Conservation (phyloP, 2,113 vertebrate genomes). For the Tautogolabrus adspersus region DNA sequence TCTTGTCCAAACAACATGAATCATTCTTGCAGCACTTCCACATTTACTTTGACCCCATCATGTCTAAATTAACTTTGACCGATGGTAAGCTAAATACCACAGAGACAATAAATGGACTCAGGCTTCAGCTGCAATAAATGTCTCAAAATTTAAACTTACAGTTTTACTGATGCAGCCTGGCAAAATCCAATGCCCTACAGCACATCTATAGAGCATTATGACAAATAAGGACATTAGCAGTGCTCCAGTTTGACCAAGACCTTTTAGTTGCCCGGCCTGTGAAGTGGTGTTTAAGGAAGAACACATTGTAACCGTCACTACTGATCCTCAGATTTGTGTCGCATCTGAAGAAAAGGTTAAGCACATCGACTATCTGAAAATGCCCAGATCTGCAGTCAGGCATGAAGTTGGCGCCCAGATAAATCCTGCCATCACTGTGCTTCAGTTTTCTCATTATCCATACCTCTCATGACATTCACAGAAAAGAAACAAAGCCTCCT, state of each 20-base stretch:
- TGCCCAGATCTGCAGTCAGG: slow-evolving; percentile 62
- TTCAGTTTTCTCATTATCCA: slow-evolving; percentile 74
- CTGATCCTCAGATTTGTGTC: slow-evolving; percentile 68
- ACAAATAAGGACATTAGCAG: slow-evolving; percentile 64
- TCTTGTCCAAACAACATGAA: slow-evolving; percentile 19
- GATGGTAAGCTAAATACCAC: slow-evolving; percentile 68
- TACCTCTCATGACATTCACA: slow-evolving; percentile 78
- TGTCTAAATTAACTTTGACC: slow-evolving; percentile 56
- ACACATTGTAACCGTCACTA: slow-evolving; percentile 80
- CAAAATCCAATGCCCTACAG: slow-evolving; percentile 59
- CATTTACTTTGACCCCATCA: slow-evolving; percentile 37
- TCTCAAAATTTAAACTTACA: slow-evolving; percentile 62
- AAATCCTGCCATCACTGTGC: slow-evolving; percentile 70
- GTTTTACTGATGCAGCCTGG: slow-evolving; percentile 62
- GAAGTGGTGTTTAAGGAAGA: slow-evolving; percentile 63
- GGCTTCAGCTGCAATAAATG: slow-evolving; percentile 62
- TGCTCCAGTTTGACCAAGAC: slow-evolving; percentile 78
- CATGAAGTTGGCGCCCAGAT: slow-evolving; percentile 69
- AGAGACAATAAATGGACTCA: slow-evolving; percentile 51
- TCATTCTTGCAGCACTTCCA: not conserved
- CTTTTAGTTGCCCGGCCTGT: slow-evolving; percentile 69
- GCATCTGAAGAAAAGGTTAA: slow-evolving; percentile 82
- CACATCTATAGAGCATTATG: slow-evolving; percentile 65
- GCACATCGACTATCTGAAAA: slow-evolving; percentile 70
- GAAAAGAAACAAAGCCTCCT: slow-evolving; percentile 80